A percentile compares a stretch with the other conserved stretches of the same genome.
Evolutionary conservation across 2,797 vertebrate genomes (phyloP).

Genomic region (Hapalemur alaotrensis): DNA sequence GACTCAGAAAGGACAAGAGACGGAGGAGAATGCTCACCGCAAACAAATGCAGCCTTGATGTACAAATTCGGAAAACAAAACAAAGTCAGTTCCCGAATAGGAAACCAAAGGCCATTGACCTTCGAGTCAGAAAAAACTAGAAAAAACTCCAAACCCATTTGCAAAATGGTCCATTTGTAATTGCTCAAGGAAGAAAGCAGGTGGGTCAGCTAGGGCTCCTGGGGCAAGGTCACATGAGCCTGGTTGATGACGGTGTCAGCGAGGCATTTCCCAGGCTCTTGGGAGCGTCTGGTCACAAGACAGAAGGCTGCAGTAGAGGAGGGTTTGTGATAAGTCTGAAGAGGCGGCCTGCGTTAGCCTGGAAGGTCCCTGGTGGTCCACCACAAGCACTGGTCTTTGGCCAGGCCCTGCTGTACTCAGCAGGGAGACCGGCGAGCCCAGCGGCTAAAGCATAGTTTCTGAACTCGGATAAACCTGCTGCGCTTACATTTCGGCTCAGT

Average conservation of each 20-base stretch:
- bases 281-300: fast-evolving
- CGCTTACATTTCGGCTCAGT: background rate
- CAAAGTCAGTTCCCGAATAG: background rate
- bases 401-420: background rate
- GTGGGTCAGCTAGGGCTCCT: fast-evolving
- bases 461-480: background rate
- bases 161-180: background rate
- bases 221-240: background rate
- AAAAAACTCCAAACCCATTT: background rate
- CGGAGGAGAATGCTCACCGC: background rate
- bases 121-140: background rate
- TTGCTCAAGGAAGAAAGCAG: background rate
- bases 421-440: background rate
- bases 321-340: background rate
- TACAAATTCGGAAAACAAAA: background rate
- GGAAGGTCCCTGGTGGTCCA: background rate
- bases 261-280: background rate
- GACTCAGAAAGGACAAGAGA: background rate
- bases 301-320: background rate
- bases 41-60: background rate
- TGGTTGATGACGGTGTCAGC: background rate
- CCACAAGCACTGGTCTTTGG: background rate
- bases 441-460: background rate
- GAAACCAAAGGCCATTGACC: background rate
- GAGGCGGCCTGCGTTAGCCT: fast-evolving